Evolutionary conservation across 2,888 invertebrate genomes (phyloP), one percentile per base, ranked within the genome.

Genomic region (Sussaba pulchella): DNA sequence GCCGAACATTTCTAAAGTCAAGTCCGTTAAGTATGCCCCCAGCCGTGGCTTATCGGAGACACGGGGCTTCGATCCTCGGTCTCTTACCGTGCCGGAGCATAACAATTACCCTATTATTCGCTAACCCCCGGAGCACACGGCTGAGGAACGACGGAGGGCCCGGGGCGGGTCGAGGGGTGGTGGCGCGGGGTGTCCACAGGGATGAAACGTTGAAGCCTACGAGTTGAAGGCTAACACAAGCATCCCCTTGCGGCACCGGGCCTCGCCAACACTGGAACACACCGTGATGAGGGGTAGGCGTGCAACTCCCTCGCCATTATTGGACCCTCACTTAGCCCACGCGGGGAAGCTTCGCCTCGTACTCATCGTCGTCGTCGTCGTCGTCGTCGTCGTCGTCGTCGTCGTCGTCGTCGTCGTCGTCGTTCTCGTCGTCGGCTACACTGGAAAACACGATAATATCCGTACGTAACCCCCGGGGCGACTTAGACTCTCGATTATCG

Each of bases 51-150:
- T 92, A 92, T 92, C 92, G 87, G 87, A 86, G 89, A 89, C 89
- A 89, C 88, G 87, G 88, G 87, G 86, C 88, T 89, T 88, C 88
- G 91, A 92, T 91, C 91, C 90, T 88, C 87, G 80, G 86, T 87
- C 88, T 89, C 66, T 77, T 80, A 88, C 87, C 92, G 92, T 92
- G 92, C 88, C 86, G 81, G 82, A 83, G 92, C 92, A 92, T 92
- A 92, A 91, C 90, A 92, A 92, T 92, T 91, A 91, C 91, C 92
- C 87, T 89, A 92, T 92, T 92, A 92, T 86, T 84, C 78, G 77
- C 76, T 73, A 63, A 78, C 71, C 77, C 80, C 85, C 83, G 85
- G 19, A 84, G 84, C 85, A 83, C 85, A 86, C 85, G 79, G 78
- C 81, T n/a, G n/a, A n/a, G n/a, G n/a, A n/a, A n/a, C n/a, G n/a